Percentiles rank a stretch among this genome's conserved stretches.
Evolutionary conservation across 2,797 vertebrate genomes (phyloP).

Genomic region (Muscicapa striata): DNA sequence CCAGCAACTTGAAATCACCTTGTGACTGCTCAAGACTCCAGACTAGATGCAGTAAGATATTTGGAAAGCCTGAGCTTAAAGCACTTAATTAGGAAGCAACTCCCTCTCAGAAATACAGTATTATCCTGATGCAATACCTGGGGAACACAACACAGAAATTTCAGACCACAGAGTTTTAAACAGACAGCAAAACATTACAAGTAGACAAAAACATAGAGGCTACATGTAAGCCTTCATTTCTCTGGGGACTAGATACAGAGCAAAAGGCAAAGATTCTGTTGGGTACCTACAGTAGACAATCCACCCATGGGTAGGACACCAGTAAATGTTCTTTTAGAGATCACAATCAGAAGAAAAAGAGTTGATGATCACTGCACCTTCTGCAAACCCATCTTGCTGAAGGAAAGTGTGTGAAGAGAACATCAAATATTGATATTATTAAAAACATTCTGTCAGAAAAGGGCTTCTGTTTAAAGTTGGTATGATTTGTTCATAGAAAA

Average conservation of each 20-base stretch:
- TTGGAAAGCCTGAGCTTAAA: background rate
- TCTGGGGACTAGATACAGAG: background rate
- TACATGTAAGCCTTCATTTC: background rate
- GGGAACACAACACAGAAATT: background rate
- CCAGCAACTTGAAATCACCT: conserved; percentile 11
- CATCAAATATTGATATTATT: conserved; percentile 29
- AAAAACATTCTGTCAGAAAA: conserved; percentile 41
- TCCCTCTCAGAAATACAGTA: background rate
- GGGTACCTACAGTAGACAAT: background rate
- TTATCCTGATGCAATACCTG: background rate
- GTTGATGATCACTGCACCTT: background rate
- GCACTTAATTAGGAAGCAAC: background rate
- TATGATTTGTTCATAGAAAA: background rate
- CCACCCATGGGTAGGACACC: background rate
- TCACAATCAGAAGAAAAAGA: background rate
- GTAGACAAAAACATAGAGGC: background rate
- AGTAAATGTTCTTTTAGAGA: background rate
- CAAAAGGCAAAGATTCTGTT: background rate
- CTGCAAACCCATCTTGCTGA: background rate
- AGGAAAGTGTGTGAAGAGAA: background rate
- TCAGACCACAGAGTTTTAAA: background rate
- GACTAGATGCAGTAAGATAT: background rate
- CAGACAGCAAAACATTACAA: background rate
- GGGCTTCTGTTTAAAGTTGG: conserved; percentile 16
- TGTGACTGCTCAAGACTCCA: background rate